Evolutionary conservation across 1,140 invertebrate genomes (phyloP), one percentile per base, ranked within the genome.

Genomic region (Papilio aristodemus): DNA sequence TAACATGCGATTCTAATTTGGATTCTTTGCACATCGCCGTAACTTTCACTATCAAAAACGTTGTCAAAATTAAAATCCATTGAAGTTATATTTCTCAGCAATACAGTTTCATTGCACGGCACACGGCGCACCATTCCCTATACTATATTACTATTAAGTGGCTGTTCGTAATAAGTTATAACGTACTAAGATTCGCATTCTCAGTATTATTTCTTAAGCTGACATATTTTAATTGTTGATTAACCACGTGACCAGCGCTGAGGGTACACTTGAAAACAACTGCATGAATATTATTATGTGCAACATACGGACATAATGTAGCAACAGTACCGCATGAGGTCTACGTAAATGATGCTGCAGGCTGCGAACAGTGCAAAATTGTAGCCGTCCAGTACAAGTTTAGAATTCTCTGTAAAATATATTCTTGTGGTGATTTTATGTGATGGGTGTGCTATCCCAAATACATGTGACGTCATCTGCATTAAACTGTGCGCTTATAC

Each of bases 111-210:
- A 50, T 25, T 22, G 46, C 46, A 50, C 46, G 19, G 10, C 46
- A 50, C 46, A 50, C 10, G 46, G 19, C 67, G 68, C 63, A 58
- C 37, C 27, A 68, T 32, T 32, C 27, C 2, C 27, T 32, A 32
- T 50, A 10, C 22, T 46, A 46, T 17, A 46, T 46, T 46, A 10
- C 1, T 10, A n/a, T 46, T 50, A 50, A 50, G 19, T 50, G 46
- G 17, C 46, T 50, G 46, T 50, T 11, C 19, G 22, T 50, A 50
- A 22, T 22, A 50, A 50, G 9, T 39, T 4, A 13, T 13, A 17
- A 17, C 39, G 19, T 50, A 25, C 1, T 50, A 22, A 50, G 1
- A 11, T 22, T 22, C 17, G 19, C 11, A 41, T n/a, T 41, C 0
- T n/a, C 14, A 46, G 11, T 50, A 22, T 17, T 50, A 10, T 50